Evolutionary conservation across 2,113 vertebrate genomes (phyloP), one percentile per base, ranked within the genome.

Genomic region (Nestor notabilis): DNA sequence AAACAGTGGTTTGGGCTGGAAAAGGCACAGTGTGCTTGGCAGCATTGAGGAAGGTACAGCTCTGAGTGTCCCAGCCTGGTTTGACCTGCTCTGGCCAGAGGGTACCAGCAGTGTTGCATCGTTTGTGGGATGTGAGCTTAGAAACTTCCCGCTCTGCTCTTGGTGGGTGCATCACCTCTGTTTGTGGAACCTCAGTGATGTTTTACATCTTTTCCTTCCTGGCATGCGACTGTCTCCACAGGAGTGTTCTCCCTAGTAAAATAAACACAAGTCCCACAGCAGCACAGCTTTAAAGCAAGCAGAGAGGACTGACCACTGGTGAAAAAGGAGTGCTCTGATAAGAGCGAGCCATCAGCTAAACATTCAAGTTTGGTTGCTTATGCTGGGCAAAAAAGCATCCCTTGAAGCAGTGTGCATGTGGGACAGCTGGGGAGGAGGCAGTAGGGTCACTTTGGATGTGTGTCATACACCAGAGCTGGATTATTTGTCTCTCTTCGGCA

Each of bases 401-500:
- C 52, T 53, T 63, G 16, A 13, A 35, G 52, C 47, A 37, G 27
- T 0, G 0, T 31, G 35, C 2, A 2, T 9, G 9, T 17, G 13
- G 33, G 47, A 35, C 27, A 50, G 44, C 50, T 2, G 6, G 27
- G 41, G 27, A 64, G 63, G 41, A 64, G 70, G 61, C 55, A 55
- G 27, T 3, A 11, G 33, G 35, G 44, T 58, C 5, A 1, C 27
- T 56, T 71, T 43, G 23, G 19, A 11, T 25, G 4, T 43, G 18
- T 3, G 6, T 9, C 23, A 28, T n/a, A 31, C 6, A 14, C 35
- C 55, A n/a, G 47, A 80, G 53, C 14, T 3, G 7, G 47, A 11
- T 49, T 20, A 13, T 25, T 61, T 53, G 70, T 46, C 27, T 68
- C 18, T 5, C 33, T 89, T 87, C 71, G 52, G 10, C 64, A 19